A percentile compares a stretch with the other conserved stretches of the same genome.
Evolutionary conservation across 2,888 invertebrate genomes (phyloP).

Genomic region (Fragum fragum): DNA sequence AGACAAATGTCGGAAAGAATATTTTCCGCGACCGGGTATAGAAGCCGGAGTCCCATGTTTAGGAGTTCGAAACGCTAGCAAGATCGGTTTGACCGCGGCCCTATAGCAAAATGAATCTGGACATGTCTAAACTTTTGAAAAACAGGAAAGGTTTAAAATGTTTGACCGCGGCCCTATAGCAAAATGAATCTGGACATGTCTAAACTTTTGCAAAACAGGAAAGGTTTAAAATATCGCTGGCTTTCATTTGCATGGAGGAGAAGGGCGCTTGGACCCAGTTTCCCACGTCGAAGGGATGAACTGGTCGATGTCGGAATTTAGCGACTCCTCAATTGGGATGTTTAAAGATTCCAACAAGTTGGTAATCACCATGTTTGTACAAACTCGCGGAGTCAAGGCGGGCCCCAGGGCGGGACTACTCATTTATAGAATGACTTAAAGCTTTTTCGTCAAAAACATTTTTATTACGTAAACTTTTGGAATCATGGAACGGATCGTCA

Average conservation of each 20-base stretch:
- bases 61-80: too few species aligned
- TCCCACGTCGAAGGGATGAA: neutral
- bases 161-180: too few species aligned
- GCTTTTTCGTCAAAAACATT: neutral
- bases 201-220: too few species aligned
- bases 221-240: too few species aligned
- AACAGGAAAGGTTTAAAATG: too few species aligned
- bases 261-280: neutral
- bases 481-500: slow-evolving; percentile 2
- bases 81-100: too few species aligned
- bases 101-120: too few species aligned
- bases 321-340: slow-evolving; percentile 50
- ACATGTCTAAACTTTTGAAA: too few species aligned
- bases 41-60: too few species aligned
- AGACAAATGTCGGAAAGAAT: too few species aligned
- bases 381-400: neutral
- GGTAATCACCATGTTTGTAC: slow-evolving; percentile 52
- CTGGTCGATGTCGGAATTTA: slow-evolving; percentile 43
- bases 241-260: neutral
- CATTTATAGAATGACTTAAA: slow-evolving; percentile 7
- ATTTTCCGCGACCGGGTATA: too few species aligned
- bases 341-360: slow-evolving; percentile 44
- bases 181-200: too few species aligned
- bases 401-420: neutral
- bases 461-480: neutral